phyloP scores from a whole-genome alignment of 1,140 invertebrate species.

The Chymomyza costata region DNA sequence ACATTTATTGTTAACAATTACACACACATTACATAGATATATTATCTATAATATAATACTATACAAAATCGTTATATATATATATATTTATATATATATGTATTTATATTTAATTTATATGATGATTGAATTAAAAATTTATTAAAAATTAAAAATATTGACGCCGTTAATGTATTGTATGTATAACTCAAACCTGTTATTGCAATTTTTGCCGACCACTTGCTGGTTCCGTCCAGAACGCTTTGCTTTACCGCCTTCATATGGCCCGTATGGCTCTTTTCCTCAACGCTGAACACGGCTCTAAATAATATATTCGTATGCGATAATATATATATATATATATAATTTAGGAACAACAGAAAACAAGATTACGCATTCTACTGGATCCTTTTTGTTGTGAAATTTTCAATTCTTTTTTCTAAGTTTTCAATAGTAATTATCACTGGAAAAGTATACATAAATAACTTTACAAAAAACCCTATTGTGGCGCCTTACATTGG shows the following conservation, averaged over 20 bases:
- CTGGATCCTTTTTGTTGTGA: too few species aligned
- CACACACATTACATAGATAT: too few species aligned
- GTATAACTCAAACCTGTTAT: slow-evolving; percentile 93
- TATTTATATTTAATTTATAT: slow-evolving; percentile 5
- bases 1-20: too few species aligned
- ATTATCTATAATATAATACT: too few species aligned
- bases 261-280: slow-evolving; percentile 94
- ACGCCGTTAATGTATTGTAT: slow-evolving; percentile 6
- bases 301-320: slow-evolving; percentile 77
- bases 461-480: too few species aligned
- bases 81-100: slow-evolving; percentile 23
- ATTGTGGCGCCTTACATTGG: too few species aligned
- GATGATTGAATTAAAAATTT: slow-evolving; percentile 5
- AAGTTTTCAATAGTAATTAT: too few species aligned
- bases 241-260: slow-evolving; percentile 99
- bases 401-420: too few species aligned
- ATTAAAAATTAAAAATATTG: slow-evolving; percentile 17
- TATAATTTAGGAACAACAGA: too few species aligned
- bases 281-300: slow-evolving; percentile 95
- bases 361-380: too few species aligned
- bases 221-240: slow-evolving; percentile 99
- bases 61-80: slow-evolving; percentile 23
- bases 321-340: slow-evolving; percentile 1
- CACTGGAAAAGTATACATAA: too few species aligned
- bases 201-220: slow-evolving; percentile 99